Base-by-base conservation (phyloP, 2,888 invertebrate species). In the Drosophila mimetica region DNA sequence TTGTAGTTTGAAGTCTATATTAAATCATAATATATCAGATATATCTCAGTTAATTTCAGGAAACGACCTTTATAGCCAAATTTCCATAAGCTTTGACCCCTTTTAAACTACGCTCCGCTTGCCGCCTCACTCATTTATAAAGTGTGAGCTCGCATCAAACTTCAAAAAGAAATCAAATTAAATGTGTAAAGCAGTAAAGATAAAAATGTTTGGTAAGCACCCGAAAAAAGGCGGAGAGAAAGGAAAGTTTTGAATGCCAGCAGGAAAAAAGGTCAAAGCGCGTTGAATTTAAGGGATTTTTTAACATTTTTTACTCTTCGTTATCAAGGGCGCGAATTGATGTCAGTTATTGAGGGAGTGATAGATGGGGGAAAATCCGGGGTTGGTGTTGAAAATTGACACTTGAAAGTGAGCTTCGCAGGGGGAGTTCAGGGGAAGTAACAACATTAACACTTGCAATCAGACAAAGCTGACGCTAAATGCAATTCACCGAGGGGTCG, bases 151-250 rank as follows among this genome's bases (percentile, higher is more conserved):
- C 67, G 81, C 85, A 82, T 82, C 82, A 82, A 77, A 82, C 85
- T 82, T 82, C 82, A 82, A 82, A 78, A 84, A 84, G 84, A 84
- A 86, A 86, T 84, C 81, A 86, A 84, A 84, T 84, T 82, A 86
- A 84, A 80, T 80, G 86, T 81, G 86, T 73, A 79, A 84, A 81
- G 77, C 71, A 75, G 74, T 65, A 71, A 28, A 76, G 71, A 85
- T 77, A 86, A 77, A 79, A 77, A 71, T 57, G 63, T 70, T 75
- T 59, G 46, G 50, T 20, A 18, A 39, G 52, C 48, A 53, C 54
- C 37, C 25, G 39, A 55, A 74, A 70, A 74, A 71, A 51, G 48
- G 14, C 47, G 57, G 16, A 50, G 18, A 60, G 78, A 71, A 79
- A 77, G 74, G 73, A 76, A 72, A 76, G 76, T 83, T 80, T 71